A percentile compares a stretch with the other conserved stretches of the same genome.
Evolutionary conservation across 2,113 vertebrate species (phyloP).

Genomic region (Dicentrarchus labrax): DNA sequence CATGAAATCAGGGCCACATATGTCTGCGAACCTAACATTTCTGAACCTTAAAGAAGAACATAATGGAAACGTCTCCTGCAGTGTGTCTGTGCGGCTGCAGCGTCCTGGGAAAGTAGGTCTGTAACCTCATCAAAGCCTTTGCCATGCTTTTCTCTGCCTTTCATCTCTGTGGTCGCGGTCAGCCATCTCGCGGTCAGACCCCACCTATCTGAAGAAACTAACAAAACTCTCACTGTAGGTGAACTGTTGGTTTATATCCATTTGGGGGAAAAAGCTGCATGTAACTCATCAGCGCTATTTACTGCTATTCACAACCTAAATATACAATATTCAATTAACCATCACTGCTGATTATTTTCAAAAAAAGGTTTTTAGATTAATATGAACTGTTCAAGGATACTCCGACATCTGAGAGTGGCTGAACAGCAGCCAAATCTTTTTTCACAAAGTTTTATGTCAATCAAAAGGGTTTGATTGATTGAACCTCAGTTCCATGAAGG

Average conservation of each 20-base stretch:
- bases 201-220: slow-evolving; percentile 29
- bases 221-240: slow-evolving; percentile 12
- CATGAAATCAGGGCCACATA: slow-evolving; percentile 8
- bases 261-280: not conserved
- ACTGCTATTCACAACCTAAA: slow-evolving; percentile 3
- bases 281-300: slow-evolving; percentile 28
- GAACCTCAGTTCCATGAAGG: not conserved
- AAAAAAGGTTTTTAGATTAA: slow-evolving; percentile 5
- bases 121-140: slow-evolving; percentile 62
- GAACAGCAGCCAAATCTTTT: not conserved
- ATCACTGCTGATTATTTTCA: slow-evolving; percentile 12
- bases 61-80: slow-evolving; percentile 49
- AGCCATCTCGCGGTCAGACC: slow-evolving; percentile 48
- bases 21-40: slow-evolving; percentile 5
- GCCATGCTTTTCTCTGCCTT: slow-evolving; percentile 23
- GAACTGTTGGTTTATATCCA: slow-evolving; percentile 1
- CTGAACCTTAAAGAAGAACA: slow-evolving; percentile 31
- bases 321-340: slow-evolving; percentile 10
- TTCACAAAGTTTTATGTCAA: not conserved
- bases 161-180: slow-evolving; percentile 38
- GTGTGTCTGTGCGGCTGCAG: slow-evolving; percentile 7
- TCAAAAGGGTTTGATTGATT: not conserved
- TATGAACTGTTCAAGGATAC: not conserved
- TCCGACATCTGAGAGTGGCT: slow-evolving; percentile 1
- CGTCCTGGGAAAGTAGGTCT: slow-evolving; percentile 54